Evolutionary conservation across 2,888 invertebrate genomes (phyloP).

Genomic region (Nezara viridula): DNA sequence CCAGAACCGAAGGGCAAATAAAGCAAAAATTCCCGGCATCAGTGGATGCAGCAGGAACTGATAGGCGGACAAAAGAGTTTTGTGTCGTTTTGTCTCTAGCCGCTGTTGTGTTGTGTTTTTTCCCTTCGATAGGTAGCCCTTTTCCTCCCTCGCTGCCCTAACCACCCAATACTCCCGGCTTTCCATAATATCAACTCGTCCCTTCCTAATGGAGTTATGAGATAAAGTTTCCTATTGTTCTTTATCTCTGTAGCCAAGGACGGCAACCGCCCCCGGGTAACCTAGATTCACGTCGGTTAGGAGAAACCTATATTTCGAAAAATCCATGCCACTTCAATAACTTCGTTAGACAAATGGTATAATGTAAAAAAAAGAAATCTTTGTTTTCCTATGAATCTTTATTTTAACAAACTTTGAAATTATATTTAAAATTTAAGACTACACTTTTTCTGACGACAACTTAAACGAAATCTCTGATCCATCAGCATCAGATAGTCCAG

Average conservation of each 20-base stretch:
- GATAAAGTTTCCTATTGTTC: slow-evolving; percentile 34
- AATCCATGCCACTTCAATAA: background rate
- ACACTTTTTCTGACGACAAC: too few species aligned
- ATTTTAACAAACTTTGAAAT: too few species aligned
- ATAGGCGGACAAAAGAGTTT: slow-evolving; percentile 44
- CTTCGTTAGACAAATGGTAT: background rate
- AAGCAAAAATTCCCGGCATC: slow-evolving; percentile 15
- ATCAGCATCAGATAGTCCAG: too few species aligned
- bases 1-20: slow-evolving; percentile 30
- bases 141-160: background rate
- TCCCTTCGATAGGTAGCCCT: background rate
- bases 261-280: background rate
- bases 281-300: background rate
- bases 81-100: slow-evolving; percentile 42
- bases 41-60: slow-evolving; percentile 22
- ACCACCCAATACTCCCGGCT: slow-evolving; percentile 9
- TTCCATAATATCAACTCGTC: slow-evolving; percentile 12
- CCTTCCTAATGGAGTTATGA: slow-evolving; percentile 28
- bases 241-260: background rate
- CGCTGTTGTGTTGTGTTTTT: background rate
- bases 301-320: background rate
- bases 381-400: too few species aligned
- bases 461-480: too few species aligned
- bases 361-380: too few species aligned
- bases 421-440: too few species aligned